Evolutionary conservation across 2,113 vertebrate species (phyloP).

Genomic region (Poeciliopsis prolifica): DNA sequence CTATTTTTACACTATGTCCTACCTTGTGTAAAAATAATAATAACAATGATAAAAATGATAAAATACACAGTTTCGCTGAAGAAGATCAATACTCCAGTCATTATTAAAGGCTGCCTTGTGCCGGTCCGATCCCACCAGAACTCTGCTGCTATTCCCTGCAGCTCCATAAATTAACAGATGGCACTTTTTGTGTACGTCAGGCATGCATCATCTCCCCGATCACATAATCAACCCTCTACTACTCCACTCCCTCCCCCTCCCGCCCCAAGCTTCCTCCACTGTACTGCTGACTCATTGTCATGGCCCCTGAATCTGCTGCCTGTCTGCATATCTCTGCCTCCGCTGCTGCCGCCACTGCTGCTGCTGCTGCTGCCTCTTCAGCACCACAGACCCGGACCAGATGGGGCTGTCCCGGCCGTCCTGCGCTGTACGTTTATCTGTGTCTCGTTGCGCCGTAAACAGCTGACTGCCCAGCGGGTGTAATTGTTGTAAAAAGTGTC

Average conservation of each 20-base stretch:
- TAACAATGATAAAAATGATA: slow-evolving; percentile 16
- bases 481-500: not conserved
- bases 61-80: slow-evolving; percentile 51
- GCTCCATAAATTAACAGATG: slow-evolving; percentile 40
- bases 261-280: slow-evolving; percentile 4
- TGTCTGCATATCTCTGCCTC: slow-evolving; percentile 77
- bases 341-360: slow-evolving; percentile 41
- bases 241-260: not conserved
- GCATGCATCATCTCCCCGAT: slow-evolving; percentile 48
- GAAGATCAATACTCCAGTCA: slow-evolving; percentile 50
- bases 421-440: slow-evolving; percentile 1
- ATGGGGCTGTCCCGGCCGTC: slow-evolving; percentile 2
- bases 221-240: not conserved
- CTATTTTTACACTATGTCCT: not conserved
- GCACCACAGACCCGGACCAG: slow-evolving; percentile 50
- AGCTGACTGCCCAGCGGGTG: not conserved
- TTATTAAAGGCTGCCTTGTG: not conserved
- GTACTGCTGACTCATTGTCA: slow-evolving; percentile 81
- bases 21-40: slow-evolving; percentile 38
- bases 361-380: slow-evolving; percentile 67
- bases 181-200: slow-evolving; percentile 38
- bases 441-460: not conserved
- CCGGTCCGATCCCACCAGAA: slow-evolving; percentile 5
- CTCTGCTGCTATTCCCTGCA: slow-evolving; percentile 23
- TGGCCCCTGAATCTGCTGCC: slow-evolving; percentile 74